Evolutionary conservation across 2,113 vertebrate species (phyloP), one percentile per base, ranked within the genome.

Genomic region (Prietella phreatophila): DNA sequence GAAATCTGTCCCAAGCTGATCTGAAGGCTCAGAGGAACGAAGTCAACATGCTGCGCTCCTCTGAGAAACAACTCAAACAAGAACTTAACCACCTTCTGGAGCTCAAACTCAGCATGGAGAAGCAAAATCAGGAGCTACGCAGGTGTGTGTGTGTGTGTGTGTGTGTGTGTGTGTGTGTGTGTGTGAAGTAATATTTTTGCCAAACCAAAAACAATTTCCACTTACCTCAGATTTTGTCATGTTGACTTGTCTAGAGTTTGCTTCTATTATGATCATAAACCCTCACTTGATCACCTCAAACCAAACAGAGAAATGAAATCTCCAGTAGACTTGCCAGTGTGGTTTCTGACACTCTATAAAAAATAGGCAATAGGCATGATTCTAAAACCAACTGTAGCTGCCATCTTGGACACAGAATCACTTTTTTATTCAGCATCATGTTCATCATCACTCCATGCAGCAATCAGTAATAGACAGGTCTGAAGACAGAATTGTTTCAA

Each of bases 21-120:
- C 93, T 99, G 90, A 98, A 97, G 94, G 95, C 96, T 90, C 97
- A 99, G 93, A 96, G 95, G 0, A 97, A 99, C 91, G 97, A 98
- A 92, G 96, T 98, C 90, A 97, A 96, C 53, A 93, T 95, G 65
- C 92, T 99, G 85, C 96, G 91, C 92, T 96, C 97, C 91, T 97
- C 98, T 0, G 97, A 99, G 93, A 99, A 99, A 85, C 97, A 98
- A 91, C 93, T 99, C 89, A 98, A 98, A 86, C 98, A 99, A 92
- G 98, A 99, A 91, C 95, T 98, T 89, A 99, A 98, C 92, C 97
- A 98, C 90, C 95, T 98, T 91, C 92, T 97, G 92, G 97, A 98
- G 92, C 94, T 98, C 90, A 99, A 97, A 95, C 94, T 96, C 89
- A 97, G 93, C 88, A 93, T 98, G 93, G 98, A 99, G 90, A 99